A percentile compares a stretch with the other conserved stretches of the same genome.
These are phyloP conservation scores for Leucophenga maculata DNA, from an alignment of 2,888 invertebrate species.

Conservation along the genomic window DNA sequence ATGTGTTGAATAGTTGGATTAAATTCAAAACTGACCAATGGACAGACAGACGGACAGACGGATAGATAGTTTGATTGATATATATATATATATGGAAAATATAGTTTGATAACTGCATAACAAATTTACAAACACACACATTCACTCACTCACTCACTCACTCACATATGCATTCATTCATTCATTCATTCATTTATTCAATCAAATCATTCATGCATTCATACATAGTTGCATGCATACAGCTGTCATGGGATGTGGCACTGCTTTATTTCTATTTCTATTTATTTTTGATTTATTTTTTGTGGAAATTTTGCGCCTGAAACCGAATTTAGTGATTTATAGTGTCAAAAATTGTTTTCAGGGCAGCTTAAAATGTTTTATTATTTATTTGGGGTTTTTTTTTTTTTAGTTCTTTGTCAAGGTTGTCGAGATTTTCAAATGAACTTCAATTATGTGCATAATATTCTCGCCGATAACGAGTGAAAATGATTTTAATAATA, in stretches of 20 bases:
- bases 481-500: too few species aligned
- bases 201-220: neutral
- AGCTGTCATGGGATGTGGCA: too few species aligned
- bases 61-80: neutral
- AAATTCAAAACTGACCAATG: neutral
- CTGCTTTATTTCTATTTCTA: neutral
- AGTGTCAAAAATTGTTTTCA: conserved; percentile 14
- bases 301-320: neutral
- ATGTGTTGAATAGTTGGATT: conserved; percentile 29
- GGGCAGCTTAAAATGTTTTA: conserved; percentile 9
- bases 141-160: neutral
- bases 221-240: neutral
- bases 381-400: conserved; percentile 6
- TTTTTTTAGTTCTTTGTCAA: too few species aligned
- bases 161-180: neutral
- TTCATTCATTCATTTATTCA: neutral
- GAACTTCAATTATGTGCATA: conserved; percentile 2
- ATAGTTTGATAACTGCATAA: neutral
- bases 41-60: neutral
- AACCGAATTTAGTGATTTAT: conserved; percentile 14
- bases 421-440: neutral
- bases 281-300: neutral
- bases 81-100: neutral
- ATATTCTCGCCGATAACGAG: neutral
- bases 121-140: conserved; percentile 16